Conservation (phyloP, 2,797 vertebrate species). For the Gila robusta region DNA sequence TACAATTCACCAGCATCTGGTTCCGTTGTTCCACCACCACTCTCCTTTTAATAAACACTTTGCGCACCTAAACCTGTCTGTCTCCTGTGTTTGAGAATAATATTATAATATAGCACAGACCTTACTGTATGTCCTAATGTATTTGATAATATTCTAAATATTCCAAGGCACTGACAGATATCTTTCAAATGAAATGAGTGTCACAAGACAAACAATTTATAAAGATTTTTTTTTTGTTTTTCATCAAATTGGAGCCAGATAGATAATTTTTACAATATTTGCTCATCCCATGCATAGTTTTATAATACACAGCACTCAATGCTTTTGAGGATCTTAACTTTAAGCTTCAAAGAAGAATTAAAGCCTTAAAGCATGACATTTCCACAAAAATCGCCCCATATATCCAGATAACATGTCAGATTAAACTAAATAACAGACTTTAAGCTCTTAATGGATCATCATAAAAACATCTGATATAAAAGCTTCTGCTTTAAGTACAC, state of each 20-base stretch:
- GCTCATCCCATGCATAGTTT: background rate
- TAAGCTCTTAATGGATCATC: background rate
- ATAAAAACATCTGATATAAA: background rate
- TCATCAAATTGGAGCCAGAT: slow-evolving; percentile 21
- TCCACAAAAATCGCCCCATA: slow-evolving; percentile 7
- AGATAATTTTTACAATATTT: slow-evolving; percentile 44
- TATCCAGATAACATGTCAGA: background rate
- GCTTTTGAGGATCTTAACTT: background rate
- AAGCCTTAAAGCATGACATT: background rate
- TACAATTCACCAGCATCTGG: too few relatives aligned
- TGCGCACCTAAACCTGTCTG: too few relatives aligned
- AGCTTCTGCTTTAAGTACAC: background rate
- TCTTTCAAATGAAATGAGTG: background rate
- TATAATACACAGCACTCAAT: background rate
- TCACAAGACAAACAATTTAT: background rate
- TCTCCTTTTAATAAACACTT: too few relatives aligned
- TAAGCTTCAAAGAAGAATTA: background rate
- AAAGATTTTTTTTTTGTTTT: background rate
- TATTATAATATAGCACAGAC: background rate
- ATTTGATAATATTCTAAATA: background rate
- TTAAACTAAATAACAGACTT: background rate
- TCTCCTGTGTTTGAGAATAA: too few relatives aligned
- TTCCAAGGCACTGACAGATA: background rate
- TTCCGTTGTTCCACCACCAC: too few relatives aligned
- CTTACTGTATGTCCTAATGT: background rate